Evolutionary conservation across 1,140 invertebrate genomes (phyloP), one percentile per base, ranked within the genome.

Genomic region (Bombus sylvicola): DNA sequence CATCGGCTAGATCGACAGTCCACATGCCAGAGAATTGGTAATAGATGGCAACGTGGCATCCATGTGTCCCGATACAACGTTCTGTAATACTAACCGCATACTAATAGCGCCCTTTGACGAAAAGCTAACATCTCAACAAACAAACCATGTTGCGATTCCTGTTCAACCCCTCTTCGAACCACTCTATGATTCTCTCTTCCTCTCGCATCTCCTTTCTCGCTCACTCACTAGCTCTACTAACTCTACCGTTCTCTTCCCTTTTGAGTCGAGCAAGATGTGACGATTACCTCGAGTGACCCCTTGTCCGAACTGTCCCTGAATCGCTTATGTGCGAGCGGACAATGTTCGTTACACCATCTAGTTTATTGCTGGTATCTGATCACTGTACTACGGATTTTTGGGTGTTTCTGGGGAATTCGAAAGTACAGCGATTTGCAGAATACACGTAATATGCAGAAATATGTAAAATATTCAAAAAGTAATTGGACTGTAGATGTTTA

Each of bases 51-150:
- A 75, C 47, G 13, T 31, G 62, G 76, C 73, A 66, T 71, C 69
- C 66, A 72, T 82, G 85, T 89, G 64, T 83, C 77, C 68, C 53
- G 87, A 89, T 89, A 81, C 87, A 81, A 73, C 62, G 69, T 75
- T 85, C 90, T 83, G 87, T 87, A 91, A 91, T 92, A 91, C 92
- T 92, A 93, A 93, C 91, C 90, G 92, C 92, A 93, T 93, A 92
- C 91, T 92, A 94, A 93, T 94, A 88, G 88, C 83, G 85, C 81
- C 90, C 92, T 92, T 94, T 94, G 92, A 93, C 91, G 91, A 93
- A 93, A 94, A 93, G 92, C 92, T 91, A 93, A 93, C 93, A 92
- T 92, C 91, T 92, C 89, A 85, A 90, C 84, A 81, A 83, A 68
- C 81, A 91, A 92, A 91, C 89, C 80, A 64, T 89, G 80, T 75